Evolutionary conservation across 2,797 vertebrate species (phyloP).

Genomic region (Hafferia zeledoni): DNA sequence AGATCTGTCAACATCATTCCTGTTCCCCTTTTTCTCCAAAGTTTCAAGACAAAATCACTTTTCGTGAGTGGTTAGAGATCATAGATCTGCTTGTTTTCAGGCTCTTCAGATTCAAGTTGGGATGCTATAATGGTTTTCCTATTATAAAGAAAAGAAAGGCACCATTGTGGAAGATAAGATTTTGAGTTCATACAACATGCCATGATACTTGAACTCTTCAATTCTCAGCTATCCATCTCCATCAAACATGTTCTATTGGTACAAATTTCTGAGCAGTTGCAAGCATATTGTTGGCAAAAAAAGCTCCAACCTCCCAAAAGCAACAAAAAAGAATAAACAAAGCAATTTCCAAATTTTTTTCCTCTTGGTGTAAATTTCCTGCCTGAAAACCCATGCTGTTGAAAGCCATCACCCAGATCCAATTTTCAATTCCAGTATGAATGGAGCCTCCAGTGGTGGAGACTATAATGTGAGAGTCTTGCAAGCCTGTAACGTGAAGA

Average conservation of each 20-base stretch:
- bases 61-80: background rate
- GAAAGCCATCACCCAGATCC: background rate
- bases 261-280: background rate
- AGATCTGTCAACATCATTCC: background rate
- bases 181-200: background rate
- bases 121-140: background rate
- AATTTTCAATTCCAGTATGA: background rate
- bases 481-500: background rate
- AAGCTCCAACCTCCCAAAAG: fast-evolving
- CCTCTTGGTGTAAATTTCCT: background rate
- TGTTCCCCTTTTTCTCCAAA: background rate
- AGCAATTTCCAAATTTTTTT: background rate
- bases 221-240: background rate
- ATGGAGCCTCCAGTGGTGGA: background rate
- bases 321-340: background rate
- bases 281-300: background rate
- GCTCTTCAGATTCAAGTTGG: background rate
- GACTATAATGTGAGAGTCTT: background rate
- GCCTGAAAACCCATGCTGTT: fast-evolving
- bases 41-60: background rate
- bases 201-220: background rate
- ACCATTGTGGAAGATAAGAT: background rate
- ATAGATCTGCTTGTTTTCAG: background rate
- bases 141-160: background rate
- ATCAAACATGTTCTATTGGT: background rate